Evolutionary conservation across 2,888 invertebrate species (phyloP), one percentile per base, ranked within the genome.

Genomic region (Hirudinaria manillensis): DNA sequence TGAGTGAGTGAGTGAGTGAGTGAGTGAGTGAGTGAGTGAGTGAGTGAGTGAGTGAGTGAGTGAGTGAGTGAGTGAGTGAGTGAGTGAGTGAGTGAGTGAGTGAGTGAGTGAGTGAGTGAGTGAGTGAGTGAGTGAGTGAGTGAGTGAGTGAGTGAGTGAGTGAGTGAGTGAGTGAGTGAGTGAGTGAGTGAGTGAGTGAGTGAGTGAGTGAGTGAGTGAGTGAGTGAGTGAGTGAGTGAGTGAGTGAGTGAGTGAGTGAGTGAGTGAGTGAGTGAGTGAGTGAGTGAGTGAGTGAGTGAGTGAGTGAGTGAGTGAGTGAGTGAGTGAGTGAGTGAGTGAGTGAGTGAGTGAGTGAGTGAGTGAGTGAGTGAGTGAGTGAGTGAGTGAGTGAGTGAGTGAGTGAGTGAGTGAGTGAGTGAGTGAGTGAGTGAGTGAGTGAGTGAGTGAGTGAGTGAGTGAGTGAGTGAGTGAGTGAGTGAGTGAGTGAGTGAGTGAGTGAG

Each of bases 11-110:
- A 65, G 74, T 74, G 77, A 70, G 72, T 77, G 76, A 70, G 71
- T 72, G 78, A 76, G 71, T 45, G 76, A 68, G 66, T 38, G 72
- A 51, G 66, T 67, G 76, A 75, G 72, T 68, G 76, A 66, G 61
- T 77, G 77, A 72, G 72, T 79, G 77, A 70, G 68, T 77, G 77
- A 78, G 61, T 36, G 77, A 78, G 72, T 75, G 75, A 73, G 53
- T 75, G 75, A 73, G 53, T 75, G 75, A 73, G 53, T 75, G 75
- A 73, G 53, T 75, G 75, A 74, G 55, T 75, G 71, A 75, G 51
- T 13, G 75, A 75, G 75, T 61, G 65, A 76, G 75, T 77, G 61
- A 73, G 76, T 78, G 70, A 73, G 51, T 70, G 70, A 70, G 36
- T 70, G 70, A 70, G 36, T 70, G 70, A 70, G 36, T 34, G 70